Percentiles rank a stretch among this genome's conserved stretches.
Conservation (phyloP, 2,113 vertebrate species). For the Brachyhypopomus gauderio region DNA sequence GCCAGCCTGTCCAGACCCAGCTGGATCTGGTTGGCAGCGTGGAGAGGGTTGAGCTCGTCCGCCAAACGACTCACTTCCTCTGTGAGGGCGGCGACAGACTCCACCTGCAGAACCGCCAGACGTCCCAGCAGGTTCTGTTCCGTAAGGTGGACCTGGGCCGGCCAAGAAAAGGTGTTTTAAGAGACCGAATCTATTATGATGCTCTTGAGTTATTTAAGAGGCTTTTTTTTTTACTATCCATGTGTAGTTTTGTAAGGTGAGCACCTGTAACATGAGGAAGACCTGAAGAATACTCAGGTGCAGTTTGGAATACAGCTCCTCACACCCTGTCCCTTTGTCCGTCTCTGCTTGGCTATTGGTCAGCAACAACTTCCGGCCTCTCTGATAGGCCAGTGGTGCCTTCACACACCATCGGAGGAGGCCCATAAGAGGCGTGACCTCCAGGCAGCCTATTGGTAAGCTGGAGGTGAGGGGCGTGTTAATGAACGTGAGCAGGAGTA, state of each 20-base stretch:
- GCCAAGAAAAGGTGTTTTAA: conserved; percentile 38
- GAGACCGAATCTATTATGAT: not conserved
- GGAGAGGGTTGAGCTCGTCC: conserved; percentile 83
- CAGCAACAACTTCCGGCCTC: conserved; percentile 74
- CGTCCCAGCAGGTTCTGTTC: conserved; percentile 93
- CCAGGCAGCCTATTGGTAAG: conserved; percentile 86
- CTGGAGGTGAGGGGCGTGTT: conserved; percentile 88
- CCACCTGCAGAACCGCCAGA: conserved; percentile 86
- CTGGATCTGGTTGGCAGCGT: conserved; percentile 83
- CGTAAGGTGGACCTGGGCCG: conserved; percentile 85
- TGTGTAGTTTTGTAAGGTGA: not conserved
- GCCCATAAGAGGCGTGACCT: conserved; percentile 87
- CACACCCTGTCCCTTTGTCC: conserved; percentile 68
- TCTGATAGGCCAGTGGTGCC: conserved; percentile 85
- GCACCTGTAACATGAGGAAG: conserved; percentile 77
- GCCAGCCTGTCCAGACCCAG: conserved; percentile 91
- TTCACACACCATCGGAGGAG: conserved; percentile 94
- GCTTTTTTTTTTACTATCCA: too few relatives aligned
- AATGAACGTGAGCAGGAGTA: conserved; percentile 91
- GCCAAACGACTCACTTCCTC: conserved; percentile 83
- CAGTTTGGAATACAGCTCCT: conserved; percentile 87
- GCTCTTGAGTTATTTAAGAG: too few relatives aligned
- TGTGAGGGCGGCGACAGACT: conserved; percentile 86
- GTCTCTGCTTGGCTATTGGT: conserved; percentile 66
- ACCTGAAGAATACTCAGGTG: conserved; percentile 96